Evolutionary conservation across 2,888 invertebrate genomes (phyloP), one percentile per base, ranked within the genome.

Genomic region (Tenthredo amoena): DNA sequence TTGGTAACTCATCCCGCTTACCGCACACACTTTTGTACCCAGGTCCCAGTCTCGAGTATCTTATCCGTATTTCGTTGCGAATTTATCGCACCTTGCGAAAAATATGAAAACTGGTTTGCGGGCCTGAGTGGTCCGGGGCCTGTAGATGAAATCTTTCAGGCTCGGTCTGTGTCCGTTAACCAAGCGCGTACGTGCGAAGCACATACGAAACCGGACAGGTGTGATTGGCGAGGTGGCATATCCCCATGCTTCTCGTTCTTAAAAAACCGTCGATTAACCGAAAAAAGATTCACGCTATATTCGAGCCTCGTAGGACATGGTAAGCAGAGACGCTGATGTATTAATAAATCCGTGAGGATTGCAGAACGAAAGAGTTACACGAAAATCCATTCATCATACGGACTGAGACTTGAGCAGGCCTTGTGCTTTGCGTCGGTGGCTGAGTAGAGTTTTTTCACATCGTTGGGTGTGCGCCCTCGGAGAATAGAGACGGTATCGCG

Each of bases 101-200:
- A 90, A 90, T 89, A 90, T 91, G 91, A 91, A 91, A 90, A 90
- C 91, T 91, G 91, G 91, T 91, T 90, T 91, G 89, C 89, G 85
- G 50, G 10, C 10, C 85, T 47, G 85, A 87, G 85, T 86, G 86
- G 86, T 85, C 87, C 84, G 21, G 62, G 85, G 21, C 72, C 62
- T 85, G 86, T 85, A 87, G 88, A 89, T 89, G 88, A 87, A 87
- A 89, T 89, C 90, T 87, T 87, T 43, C 72, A 21, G 43, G n/a
- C 26, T 74, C 4, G 21, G 2, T 50, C 50, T 31, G 50, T 31
- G 74, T 43, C 68, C 15, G 68, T 15, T 34, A 26, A 34, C 34
- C 31, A 18, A 34, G 34, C 5, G 34, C 34, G 3, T 65, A 65
- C 15, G 18, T 68, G 26, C 26, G 12, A 31, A 21, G 34, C 26